Evolutionary conservation across 2,888 invertebrate species (phyloP), one percentile per base, ranked within the genome.

Genomic region (Chrysotoxum bicinctum): DNA sequence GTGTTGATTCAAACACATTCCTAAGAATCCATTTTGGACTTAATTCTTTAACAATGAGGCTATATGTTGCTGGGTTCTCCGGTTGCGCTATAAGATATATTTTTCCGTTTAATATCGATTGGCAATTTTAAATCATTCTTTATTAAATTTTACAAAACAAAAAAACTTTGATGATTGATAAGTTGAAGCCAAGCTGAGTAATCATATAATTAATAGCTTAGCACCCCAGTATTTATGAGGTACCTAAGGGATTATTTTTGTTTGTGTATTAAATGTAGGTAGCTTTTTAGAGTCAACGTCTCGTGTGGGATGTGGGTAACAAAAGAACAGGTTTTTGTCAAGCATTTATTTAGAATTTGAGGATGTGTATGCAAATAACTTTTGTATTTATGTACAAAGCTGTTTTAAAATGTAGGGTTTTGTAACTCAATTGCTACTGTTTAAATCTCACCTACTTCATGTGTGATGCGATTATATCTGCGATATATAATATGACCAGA

Each of bases 1-100:
- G 48, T 48, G 73, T 73, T 73, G 78, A 78, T 74, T 73, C 21
- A 64, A 69, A 69, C 32, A 73, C 32, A 78, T 77, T 82, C 78
- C 78, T 30, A 7, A 56, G 62, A 60, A 70, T 66, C 35, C 35
- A 23, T 54, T 43, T 52, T 60, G 26, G 70, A 50, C 9, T 76
- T 70, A 6, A 21, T 69, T 62, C 26, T 10, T 32, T 50, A 14
- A 58, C 21, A 21, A 19, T 45, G 23, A 62, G 68, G 48, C 78
- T 45, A 26, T 72, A 50, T 40, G 23, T 23, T 21, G 12, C 12
- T 23, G 21, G 50, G 16, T 30, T 30, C 58, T 37, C 50, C 35
- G 8, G 56, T 76, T 70, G 32, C 62, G 32, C 32, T 40, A 19
- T 50, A 32, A 60, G 60, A 68, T 68, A 40, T 37, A 37, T 14